Percentiles rank a stretch among this genome's conserved stretches.
Evolutionary conservation across 2,888 invertebrate species (phyloP).

Genomic region (Ectobius pallidus): DNA sequence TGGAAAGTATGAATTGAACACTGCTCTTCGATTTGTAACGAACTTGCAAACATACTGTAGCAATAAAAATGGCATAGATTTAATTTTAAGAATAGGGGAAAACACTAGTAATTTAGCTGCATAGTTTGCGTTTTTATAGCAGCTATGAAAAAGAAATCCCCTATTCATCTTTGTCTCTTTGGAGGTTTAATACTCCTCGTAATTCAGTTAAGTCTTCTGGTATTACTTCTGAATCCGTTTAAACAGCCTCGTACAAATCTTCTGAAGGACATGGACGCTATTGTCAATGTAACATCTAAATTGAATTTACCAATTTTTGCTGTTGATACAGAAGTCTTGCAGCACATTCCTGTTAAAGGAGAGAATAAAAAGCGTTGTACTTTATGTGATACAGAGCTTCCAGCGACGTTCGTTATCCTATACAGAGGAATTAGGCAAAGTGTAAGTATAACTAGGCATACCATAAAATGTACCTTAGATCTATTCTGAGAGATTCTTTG

Average conservation of each 20-base stretch:
- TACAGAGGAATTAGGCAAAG: slow-evolving; percentile 30
- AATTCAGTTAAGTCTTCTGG: slow-evolving; percentile 37
- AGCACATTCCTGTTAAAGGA: neutral
- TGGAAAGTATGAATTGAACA: no score
- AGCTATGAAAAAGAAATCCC: slow-evolving; percentile 38
- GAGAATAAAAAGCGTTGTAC: slow-evolving; percentile 4
- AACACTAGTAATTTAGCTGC: no score
- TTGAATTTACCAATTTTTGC: slow-evolving; percentile 32
- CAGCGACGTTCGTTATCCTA: slow-evolving; percentile 35
- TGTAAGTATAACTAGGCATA: no score
- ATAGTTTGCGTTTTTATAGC: neutral
- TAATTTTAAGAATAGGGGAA: no score
- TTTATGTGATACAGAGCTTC: slow-evolving; percentile 29
- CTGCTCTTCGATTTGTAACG: no score
- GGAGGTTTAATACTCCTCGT: slow-evolving; percentile 35
- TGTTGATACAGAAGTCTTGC: slow-evolving; percentile 33
- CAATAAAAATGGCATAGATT: no score
- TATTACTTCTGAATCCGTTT: slow-evolving; percentile 33
- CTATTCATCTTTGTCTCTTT: slow-evolving; percentile 37
- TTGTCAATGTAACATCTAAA: slow-evolving; percentile 36
- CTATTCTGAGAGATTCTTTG: no score
- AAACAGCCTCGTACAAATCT: neutral
- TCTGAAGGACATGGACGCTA: slow-evolving; percentile 24
- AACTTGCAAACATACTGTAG: no score
- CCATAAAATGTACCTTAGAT: no score